These are phyloP conservation scores for Napeogenes inachia DNA, from an alignment of 2,888 invertebrate genomes.

Conservation along the genomic window DNA sequence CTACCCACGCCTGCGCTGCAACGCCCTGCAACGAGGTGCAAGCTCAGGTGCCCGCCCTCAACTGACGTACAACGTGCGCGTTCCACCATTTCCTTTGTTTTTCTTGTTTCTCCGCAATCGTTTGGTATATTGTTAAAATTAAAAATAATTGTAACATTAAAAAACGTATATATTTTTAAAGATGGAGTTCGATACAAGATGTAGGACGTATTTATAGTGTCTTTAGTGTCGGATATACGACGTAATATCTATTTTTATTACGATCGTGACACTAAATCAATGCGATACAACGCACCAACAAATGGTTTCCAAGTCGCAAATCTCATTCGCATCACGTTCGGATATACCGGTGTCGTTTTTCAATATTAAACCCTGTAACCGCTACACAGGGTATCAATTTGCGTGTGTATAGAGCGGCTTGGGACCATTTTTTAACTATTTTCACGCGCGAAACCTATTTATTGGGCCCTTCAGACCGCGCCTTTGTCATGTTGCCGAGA, in stretches of 20 bases:
- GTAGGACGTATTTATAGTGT: not conserved
- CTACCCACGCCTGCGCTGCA: constrained; percentile 68
- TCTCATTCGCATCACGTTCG: constrained; percentile 47
- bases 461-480: constrained; percentile 72
- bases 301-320: constrained; percentile 47
- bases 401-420: constrained; percentile 39
- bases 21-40: constrained; percentile 48
- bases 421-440: constrained; percentile 66
- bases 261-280: constrained; percentile 32
- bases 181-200: not conserved
- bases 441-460: constrained; percentile 65
- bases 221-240: constrained; percentile 11
- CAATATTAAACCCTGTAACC: constrained; percentile 44
- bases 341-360: constrained; percentile 35
- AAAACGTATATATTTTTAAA: not conserved
- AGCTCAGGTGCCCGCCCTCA: constrained; percentile 32
- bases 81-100: constrained; percentile 5
- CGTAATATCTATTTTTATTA: constrained; percentile 21
- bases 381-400: constrained; percentile 43
- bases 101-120: not conserved
- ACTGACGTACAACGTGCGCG: constrained; percentile 16
- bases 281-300: constrained; percentile 38
- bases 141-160: not conserved
- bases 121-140: not conserved
- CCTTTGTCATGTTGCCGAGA: constrained; percentile 71